Percentiles rank a stretch among this genome's conserved stretches.
phyloP scores from a whole-genome alignment of 2,797 vertebrate species.

The Fistularia tabacaria region DNA sequence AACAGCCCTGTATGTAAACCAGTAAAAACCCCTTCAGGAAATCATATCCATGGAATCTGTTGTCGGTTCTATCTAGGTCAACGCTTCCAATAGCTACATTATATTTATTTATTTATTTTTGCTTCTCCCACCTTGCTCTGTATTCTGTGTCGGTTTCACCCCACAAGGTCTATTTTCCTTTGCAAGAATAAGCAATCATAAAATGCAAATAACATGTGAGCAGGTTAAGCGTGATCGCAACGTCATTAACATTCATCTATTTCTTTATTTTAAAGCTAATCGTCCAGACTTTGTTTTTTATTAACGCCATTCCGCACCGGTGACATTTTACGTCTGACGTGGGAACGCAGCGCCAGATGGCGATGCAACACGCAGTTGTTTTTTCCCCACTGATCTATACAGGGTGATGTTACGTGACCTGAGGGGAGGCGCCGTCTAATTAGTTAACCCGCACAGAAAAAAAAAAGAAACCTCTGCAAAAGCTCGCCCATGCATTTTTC shows the following conservation, averaged over 20 bases:
- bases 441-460: slow-evolving; percentile 42
- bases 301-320: slow-evolving; percentile 1
- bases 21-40: slow-evolving; percentile 75
- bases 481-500: slow-evolving; percentile 40
- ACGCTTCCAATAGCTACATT: slow-evolving; percentile 73
- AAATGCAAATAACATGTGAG: slow-evolving; percentile 45
- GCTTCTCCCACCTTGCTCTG: slow-evolving; percentile 31
- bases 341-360: no score
- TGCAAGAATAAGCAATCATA: slow-evolving; percentile 58
- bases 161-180: slow-evolving; percentile 61
- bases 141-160: slow-evolving; percentile 49
- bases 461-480: slow-evolving; percentile 25
- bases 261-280: slow-evolving; percentile 31
- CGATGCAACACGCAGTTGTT: slow-evolving; percentile 25
- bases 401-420: slow-evolving; percentile 39
- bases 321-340: background rate
- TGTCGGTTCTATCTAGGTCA: slow-evolving; percentile 81
- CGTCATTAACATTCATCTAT: slow-evolving; percentile 27
- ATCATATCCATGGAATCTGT: slow-evolving; percentile 71
- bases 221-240: slow-evolving; percentile 49
- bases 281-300: slow-evolving; percentile 21
- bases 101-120: slow-evolving; percentile 23
- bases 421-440: slow-evolving; percentile 29
- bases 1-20: slow-evolving; percentile 74
- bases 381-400: slow-evolving; percentile 20